Evolutionary conservation across 2,797 vertebrate species (phyloP).

Genomic region (Cephalopachus bancanus): DNA sequence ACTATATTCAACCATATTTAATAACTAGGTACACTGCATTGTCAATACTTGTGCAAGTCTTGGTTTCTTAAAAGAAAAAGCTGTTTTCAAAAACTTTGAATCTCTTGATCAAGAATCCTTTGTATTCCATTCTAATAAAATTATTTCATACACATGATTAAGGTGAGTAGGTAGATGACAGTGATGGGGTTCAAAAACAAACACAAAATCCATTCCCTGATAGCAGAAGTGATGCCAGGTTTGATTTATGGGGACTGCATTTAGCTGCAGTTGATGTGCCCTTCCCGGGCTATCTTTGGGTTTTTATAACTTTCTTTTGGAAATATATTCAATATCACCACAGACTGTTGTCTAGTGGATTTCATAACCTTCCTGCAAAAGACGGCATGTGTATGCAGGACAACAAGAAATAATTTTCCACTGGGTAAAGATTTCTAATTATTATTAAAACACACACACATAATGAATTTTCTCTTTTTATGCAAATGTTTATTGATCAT

Average conservation of each 20-base stretch:
- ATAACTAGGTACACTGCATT: neutral
- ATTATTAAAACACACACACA: slow-evolving; percentile 71
- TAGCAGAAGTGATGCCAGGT: neutral
- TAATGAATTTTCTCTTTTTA: slow-evolving; percentile 76
- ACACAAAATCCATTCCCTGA: neutral
- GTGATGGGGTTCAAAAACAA: neutral
- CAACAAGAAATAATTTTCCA: neutral
- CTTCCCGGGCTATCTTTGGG: slow-evolving; percentile 69
- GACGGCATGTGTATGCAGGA: neutral
- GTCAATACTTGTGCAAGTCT: neutral
- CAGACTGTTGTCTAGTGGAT: neutral
- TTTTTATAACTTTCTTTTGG: slow-evolving; percentile 59
- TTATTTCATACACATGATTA: slow-evolving; percentile 66
- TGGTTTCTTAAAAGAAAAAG: slow-evolving; percentile 49
- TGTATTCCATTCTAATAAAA: slow-evolving; percentile 55
- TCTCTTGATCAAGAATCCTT: slow-evolving; percentile 39
- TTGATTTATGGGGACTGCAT: slow-evolving; percentile 35
- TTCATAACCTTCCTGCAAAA: slow-evolving; percentile 57
- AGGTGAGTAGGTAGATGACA: slow-evolving; percentile 53
- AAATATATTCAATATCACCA: neutral
- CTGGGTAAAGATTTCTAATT: slow-evolving; percentile 63
- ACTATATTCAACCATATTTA: slow-evolving; percentile 5
- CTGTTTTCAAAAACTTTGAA: slow-evolving; percentile 58
- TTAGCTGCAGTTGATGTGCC: slow-evolving; percentile 67
- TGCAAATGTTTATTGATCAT: slow-evolving; percentile 79